A percentile compares a stretch with the other conserved stretches of the same genome.
phyloP scores from a whole-genome alignment of 2,888 invertebrate genomes.

The Antheraea yamamai region DNA sequence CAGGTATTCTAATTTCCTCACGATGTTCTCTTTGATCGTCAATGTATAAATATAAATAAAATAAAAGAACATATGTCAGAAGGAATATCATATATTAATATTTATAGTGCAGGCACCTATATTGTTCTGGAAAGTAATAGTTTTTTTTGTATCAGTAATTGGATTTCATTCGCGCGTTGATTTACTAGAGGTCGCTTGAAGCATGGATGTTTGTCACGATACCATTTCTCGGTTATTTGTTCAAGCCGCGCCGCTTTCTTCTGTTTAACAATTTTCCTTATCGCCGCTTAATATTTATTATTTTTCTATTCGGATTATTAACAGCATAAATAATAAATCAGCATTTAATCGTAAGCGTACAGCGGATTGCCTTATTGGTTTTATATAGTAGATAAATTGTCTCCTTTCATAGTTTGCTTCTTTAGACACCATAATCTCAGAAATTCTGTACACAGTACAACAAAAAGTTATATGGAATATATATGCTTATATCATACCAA shows the following conservation, averaged over 20 bases:
- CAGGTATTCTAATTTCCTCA: no score
- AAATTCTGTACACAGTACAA: no score
- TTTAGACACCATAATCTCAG: background rate
- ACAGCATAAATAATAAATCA: background rate
- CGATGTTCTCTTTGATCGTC: background rate
- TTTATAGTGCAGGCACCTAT: conserved; percentile 26
- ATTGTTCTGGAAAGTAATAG: conserved; percentile 55
- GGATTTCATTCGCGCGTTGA: conserved; percentile 73
- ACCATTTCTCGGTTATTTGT: conserved; percentile 70
- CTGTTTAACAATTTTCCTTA: conserved; percentile 9
- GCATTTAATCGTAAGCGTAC: background rate
- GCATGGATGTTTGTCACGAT: conserved; percentile 80
- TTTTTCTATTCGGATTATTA: background rate
- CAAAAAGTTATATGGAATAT: no score
- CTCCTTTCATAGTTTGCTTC: background rate
- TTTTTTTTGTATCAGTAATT: conserved; percentile 78
- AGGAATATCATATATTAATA: background rate
- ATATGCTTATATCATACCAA: no score
- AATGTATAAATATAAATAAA: background rate
- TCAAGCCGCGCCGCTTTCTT: conserved; percentile 22
- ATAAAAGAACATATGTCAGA: background rate
- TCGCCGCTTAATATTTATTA: background rate
- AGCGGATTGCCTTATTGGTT: no score
- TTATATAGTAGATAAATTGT: background rate
- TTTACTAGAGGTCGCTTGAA: conserved; percentile 67